Evolutionary conservation across 2,888 invertebrate species (phyloP).

Genomic region (Ichneumoninae sp.): DNA sequence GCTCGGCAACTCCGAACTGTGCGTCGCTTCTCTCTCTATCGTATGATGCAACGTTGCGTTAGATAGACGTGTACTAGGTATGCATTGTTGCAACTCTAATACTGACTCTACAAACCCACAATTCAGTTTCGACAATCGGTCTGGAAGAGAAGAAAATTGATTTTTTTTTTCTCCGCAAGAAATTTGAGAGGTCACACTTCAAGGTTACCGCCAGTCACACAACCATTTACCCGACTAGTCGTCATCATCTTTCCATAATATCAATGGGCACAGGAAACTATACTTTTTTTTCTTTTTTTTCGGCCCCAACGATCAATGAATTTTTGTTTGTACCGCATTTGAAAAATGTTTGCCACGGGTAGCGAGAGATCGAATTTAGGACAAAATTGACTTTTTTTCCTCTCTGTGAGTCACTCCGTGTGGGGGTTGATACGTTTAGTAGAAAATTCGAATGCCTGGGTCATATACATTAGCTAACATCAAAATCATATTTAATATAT

Average conservation of each 20-base stretch:
- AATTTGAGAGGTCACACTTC: slow-evolving; percentile 62
- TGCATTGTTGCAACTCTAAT: slow-evolving; percentile 8
- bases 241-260: background rate
- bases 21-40: background rate
- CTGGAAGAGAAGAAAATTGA: background rate
- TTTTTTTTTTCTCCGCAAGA: slow-evolving; percentile 19
- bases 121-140: background rate
- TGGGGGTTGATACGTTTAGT: background rate
- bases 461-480: slow-evolving; percentile 18
- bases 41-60: slow-evolving; percentile 59
- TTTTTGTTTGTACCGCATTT: background rate
- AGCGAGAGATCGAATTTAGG: background rate
- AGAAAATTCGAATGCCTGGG: background rate
- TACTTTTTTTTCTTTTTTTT: background rate
- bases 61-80: background rate
- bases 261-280: background rate
- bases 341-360: background rate
- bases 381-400: background rate
- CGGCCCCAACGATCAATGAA: background rate
- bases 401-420: background rate
- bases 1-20: background rate
- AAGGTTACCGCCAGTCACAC: slow-evolving; percentile 57
- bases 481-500: slow-evolving; percentile 13
- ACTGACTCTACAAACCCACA: background rate
- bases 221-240: background rate